Evolutionary conservation across 2,797 vertebrate species (phyloP), one percentile per base, ranked within the genome.

Genomic region (Enteromius afrohamiltoni): DNA sequence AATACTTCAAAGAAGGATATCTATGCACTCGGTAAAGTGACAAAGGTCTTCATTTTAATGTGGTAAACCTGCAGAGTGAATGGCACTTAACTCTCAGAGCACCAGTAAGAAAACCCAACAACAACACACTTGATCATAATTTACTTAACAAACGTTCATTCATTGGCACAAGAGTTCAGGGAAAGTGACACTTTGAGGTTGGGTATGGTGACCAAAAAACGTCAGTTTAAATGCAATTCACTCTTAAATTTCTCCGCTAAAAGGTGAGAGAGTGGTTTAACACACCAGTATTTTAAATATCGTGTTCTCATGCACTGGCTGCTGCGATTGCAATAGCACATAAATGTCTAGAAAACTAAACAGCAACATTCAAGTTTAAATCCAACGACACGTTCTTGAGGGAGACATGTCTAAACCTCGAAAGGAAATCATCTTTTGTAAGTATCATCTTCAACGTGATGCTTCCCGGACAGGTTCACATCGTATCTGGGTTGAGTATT

Each of bases 241-340:
- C 79, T 83, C 74, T 77, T 77, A 55, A 84, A 70, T 47, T 45
- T 79, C 78, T 79, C 42, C 70, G 62, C 74, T 83, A 88, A 71
- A 69, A 85, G 49, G 79, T 51, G 69, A 88, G 69, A 81, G 71
- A 65, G 79, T 82, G 86, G 79, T 80, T 81, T 80, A 76, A 82
- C 71, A 83, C 78, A 85, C 74, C 71, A 79, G 69, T 74, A 77
- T 67, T 85, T 85, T 82, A 85, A 77, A 88, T 90, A 92, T 88
- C 87, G 88, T 85, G 91, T 90, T 90, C 82, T 93, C 93, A 94
- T 95, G 94, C 92, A 94, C 91, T 88, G 92, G 90, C 91, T 90
- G 85, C 88, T 89, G 88, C 86, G 91, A 88, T 31, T 70, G 83
- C 82, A 92, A 92, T 49, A 77, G 92, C 89, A 92, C 90, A 92